Base-by-base conservation (phyloP, 1,140 invertebrate species). In the Drosophila athabasca region DNA sequence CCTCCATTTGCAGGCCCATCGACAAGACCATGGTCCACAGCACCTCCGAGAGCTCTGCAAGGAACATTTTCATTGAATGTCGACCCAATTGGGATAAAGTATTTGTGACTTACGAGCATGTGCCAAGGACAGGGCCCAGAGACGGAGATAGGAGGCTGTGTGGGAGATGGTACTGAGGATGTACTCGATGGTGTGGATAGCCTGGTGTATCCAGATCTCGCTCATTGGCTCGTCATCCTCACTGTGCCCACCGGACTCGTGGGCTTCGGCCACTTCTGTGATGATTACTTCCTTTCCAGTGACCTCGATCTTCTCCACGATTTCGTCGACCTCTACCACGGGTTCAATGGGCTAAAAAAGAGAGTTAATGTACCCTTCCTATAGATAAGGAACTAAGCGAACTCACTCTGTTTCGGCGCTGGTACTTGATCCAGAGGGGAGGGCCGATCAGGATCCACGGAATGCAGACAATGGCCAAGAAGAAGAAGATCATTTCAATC, bases 181-280 rank as follows among this genome's bases (percentile, higher is more conserved):
- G 91, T 98, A 99, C 93, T 99, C 98, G 79, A 99, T 99, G 4
- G 98, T 99, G 90, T 99, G 98, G 81, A 99, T 99, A 13, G 94
- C 95, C 91, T 98, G 97, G 91, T 98, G 95, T 68, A 98, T 98
- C 93, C 98, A 96, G 41, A 97, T 92, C 82, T 99, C 98, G 39
- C 95, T 94, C 92, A 99, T 95, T 43, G 95, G 93, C 88, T 96
- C 83, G 8, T 87, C 83, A 8, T 85, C 72, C 17, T 95, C 93
- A 2, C 93, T 93, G 58, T 94, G 93, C 2, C 90, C 91, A 6
- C 55, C 64, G n/a, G 73, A 73, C 29, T 79, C 62, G 15, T 89
- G 79, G 0, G 58, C 29, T 3, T 89, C 77, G n/a, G 59, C 66
- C 6, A 88, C 8, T 6, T 88, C 84, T 0, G 79, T 89, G 9